These are phyloP conservation scores for Agrotis exclamationis DNA, from an alignment of 2,888 invertebrate genomes.

Conservation along the genomic window DNA sequence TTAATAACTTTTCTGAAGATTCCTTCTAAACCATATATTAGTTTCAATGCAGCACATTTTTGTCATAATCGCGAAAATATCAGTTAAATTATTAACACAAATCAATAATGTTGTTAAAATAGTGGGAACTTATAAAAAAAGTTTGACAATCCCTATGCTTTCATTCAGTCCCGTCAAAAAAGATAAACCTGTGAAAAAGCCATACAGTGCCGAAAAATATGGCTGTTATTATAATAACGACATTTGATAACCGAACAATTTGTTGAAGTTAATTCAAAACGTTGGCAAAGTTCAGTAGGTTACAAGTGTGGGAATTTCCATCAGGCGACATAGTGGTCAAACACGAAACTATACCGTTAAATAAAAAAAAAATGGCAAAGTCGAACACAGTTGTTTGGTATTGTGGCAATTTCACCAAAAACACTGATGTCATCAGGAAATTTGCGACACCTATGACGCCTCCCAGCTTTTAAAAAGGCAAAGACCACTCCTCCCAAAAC, in stretches of 20 bases:
- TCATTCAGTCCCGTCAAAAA: background rate
- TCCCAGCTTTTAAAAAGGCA: no score
- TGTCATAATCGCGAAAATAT: background rate
- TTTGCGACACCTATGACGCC: background rate
- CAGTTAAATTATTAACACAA: conserved; percentile 35
- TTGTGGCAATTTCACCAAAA: background rate
- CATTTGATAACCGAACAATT: background rate
- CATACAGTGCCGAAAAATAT: conserved; percentile 13
- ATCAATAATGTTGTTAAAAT: conserved; percentile 15
- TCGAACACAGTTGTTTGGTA: background rate
- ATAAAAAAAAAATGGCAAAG: background rate
- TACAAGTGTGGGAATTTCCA: background rate
- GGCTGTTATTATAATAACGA: background rate
- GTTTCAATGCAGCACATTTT: conserved; percentile 29
- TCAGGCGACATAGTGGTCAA: no score
- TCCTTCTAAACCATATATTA: conserved; percentile 5
- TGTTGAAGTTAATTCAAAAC: background rate
- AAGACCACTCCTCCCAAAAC: no score
- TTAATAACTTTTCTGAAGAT: no score
- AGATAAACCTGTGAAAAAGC: background rate
- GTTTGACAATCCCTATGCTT: conserved; percentile 13
- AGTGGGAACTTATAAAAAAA: conserved; percentile 5
- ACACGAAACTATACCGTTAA: no score
- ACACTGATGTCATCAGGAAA: background rate
- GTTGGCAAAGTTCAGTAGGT: conserved; percentile 6